These are phyloP conservation scores for Dilophus febrilis DNA, from an alignment of 2,888 invertebrate genomes.

Conservation along the genomic window DNA sequence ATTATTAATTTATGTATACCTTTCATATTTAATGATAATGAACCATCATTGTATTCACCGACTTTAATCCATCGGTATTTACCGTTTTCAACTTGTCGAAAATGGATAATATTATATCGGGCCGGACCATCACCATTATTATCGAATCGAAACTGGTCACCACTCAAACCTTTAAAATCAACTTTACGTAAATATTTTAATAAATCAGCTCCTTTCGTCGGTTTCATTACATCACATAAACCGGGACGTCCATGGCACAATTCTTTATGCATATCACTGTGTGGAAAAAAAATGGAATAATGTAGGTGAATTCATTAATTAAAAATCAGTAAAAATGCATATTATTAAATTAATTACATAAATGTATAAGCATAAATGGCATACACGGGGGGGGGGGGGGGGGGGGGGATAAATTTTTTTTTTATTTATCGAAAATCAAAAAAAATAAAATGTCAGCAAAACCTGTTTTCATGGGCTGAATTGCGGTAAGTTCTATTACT, in stretches of 20 bases:
- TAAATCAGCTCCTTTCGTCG: slow-evolving; percentile 72
- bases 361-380: no score
- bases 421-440: no score
- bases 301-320: not conserved
- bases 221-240: slow-evolving; percentile 76
- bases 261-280: slow-evolving; percentile 71
- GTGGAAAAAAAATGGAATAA: slow-evolving; percentile 3
- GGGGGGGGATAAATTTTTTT: no score
- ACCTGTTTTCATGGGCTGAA: no score
- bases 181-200: slow-evolving; percentile 71
- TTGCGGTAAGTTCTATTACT: no score
- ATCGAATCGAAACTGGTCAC: slow-evolving; percentile 81
- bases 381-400: no score
- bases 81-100: slow-evolving; percentile 60
- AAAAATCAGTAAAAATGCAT: not conserved
- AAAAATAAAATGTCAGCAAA: not conserved
- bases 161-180: slow-evolving; percentile 77
- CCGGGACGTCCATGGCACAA: slow-evolving; percentile 59
- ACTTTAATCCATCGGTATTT: slow-evolving; percentile 73
- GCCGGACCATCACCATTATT: slow-evolving; percentile 85
- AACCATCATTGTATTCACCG: slow-evolving; percentile 72
- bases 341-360: not conserved
- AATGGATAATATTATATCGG: slow-evolving; percentile 88
- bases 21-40: slow-evolving; percentile 58
- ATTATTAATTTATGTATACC: slow-evolving; percentile 32